Percentiles rank a stretch among this genome's conserved stretches.
Conservation (phyloP, 2,888 invertebrate genomes). For the Macaria notata region DNA sequence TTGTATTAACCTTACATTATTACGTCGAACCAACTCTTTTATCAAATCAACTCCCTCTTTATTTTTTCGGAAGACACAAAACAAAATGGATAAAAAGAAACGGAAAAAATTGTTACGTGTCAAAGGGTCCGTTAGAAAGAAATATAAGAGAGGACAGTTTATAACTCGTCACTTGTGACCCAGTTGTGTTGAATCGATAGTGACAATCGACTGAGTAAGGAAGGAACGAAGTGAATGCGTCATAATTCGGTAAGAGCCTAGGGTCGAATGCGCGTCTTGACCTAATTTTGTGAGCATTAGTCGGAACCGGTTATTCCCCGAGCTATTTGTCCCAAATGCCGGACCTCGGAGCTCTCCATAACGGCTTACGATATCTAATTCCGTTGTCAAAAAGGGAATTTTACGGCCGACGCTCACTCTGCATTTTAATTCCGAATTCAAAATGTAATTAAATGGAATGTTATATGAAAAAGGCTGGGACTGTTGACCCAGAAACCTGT, state of each 20-base stretch:
- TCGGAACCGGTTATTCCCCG: constrained; percentile 51
- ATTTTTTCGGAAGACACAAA: constrained; percentile 16
- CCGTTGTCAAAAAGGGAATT: constrained; percentile 54
- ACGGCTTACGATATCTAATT: constrained; percentile 56
- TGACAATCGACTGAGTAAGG: constrained; percentile 6
- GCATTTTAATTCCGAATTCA: constrained; percentile 23
- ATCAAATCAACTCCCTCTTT: constrained; percentile 22
- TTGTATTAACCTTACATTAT: constrained; percentile 25
- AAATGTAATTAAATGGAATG: constrained; percentile 29
- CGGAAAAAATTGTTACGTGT: constrained; percentile 18
- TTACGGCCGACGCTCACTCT: constrained; percentile 43
- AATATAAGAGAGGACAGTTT: constrained; percentile 8
- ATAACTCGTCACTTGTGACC: constrained; percentile 13
- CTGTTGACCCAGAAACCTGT: constrained; percentile 32
- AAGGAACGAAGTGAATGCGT: constrained; percentile 48
- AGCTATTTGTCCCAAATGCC: constrained; percentile 62
- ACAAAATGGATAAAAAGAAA: constrained; percentile 19
- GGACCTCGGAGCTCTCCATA: constrained; percentile 39
- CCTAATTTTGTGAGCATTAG: constrained; percentile 58
- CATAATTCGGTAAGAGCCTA: constrained; percentile 50
- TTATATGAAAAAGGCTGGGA: constrained; percentile 18
- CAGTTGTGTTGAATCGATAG: constrained; percentile 19
- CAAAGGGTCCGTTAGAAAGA: constrained; percentile 14
- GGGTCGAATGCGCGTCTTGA: constrained; percentile 52
- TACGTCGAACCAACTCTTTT: constrained; percentile 12